Conservation (phyloP, 2,113 vertebrate species). For the Tetrao urogallus region DNA sequence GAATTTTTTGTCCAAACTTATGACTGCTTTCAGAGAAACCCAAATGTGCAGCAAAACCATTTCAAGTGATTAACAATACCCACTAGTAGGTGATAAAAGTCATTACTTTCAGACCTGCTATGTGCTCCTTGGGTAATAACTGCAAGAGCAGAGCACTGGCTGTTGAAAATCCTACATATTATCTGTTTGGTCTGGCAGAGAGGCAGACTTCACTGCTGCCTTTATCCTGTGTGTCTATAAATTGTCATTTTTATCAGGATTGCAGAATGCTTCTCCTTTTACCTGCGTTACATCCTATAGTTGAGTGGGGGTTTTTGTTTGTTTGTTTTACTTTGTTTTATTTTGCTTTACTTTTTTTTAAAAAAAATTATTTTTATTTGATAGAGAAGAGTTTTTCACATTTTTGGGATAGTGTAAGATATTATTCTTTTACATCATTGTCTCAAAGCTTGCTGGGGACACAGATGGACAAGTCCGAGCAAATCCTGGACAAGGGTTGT, state of each 20-base stretch:
- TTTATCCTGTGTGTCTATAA: neutral
- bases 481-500: too few species aligned
- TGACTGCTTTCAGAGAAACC: slow-evolving; percentile 29
- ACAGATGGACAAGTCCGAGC: too few species aligned
- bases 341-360: neutral
- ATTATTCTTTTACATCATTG: too few species aligned
- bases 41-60: neutral
- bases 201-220: neutral
- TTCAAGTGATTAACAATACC: slow-evolving; percentile 23
- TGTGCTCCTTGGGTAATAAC: neutral
- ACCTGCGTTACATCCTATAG: neutral
- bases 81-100: neutral
- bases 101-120: neutral
- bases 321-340: too few species aligned
- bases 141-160: neutral
- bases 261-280: neutral
- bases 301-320: too few species aligned
- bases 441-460: too few species aligned
- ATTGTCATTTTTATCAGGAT: neutral
- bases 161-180: slow-evolving; percentile 5
- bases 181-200: neutral
- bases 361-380: neutral
- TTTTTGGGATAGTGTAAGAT: neutral
- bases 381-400: neutral
- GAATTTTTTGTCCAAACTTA: slow-evolving; percentile 10